A percentile compares a stretch with the other conserved stretches of the same genome.
Conservation (phyloP, 1,140 invertebrate genomes). For the Mya arenaria region DNA sequence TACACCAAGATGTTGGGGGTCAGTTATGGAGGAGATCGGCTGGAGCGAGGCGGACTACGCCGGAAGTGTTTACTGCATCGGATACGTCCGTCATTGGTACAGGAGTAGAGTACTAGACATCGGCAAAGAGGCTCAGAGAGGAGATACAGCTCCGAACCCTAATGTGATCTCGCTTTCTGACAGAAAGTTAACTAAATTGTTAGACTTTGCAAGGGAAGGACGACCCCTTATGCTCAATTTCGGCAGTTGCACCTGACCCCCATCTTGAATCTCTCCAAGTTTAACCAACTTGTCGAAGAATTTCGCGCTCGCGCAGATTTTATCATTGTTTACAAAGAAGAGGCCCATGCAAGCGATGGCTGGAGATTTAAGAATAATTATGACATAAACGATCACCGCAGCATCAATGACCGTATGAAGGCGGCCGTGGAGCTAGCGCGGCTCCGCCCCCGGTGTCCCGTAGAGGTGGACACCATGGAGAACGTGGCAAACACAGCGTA, state of each 20-base stretch:
- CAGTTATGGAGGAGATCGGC: neutral
- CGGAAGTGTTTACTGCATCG: neutral
- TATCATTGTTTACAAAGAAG: constrained; percentile 64
- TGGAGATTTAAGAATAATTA: constrained; percentile 58
- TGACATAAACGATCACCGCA: constrained; percentile 53
- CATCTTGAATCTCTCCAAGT: constrained; percentile 60
- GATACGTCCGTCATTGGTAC: neutral
- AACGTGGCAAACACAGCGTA: constrained; percentile 57
- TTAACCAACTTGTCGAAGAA: constrained; percentile 55
- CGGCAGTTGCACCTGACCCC: constrained; percentile 72
- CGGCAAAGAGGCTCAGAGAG: neutral
- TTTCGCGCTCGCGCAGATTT: constrained; percentile 63
- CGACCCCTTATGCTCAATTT: constrained; percentile 68
- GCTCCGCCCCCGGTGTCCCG: constrained; percentile 15
- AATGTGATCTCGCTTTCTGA: constrained; percentile 2
- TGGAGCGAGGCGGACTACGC: constrained; percentile 1
- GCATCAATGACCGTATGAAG: constrained; percentile 59
- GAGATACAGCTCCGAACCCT: neutral
- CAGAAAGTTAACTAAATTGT: constrained; percentile 17
- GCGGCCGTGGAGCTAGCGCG: constrained; percentile 59
- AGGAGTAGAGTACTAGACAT: neutral
- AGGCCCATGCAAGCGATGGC: constrained; percentile 64
- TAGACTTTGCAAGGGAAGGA: constrained; percentile 52
- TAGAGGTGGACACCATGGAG: constrained; percentile 64
- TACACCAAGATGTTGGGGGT: neutral